Evolutionary conservation across 64 coral and sea anemone genomes (phyloP).

Genomic region (Actinia equina): DNA sequence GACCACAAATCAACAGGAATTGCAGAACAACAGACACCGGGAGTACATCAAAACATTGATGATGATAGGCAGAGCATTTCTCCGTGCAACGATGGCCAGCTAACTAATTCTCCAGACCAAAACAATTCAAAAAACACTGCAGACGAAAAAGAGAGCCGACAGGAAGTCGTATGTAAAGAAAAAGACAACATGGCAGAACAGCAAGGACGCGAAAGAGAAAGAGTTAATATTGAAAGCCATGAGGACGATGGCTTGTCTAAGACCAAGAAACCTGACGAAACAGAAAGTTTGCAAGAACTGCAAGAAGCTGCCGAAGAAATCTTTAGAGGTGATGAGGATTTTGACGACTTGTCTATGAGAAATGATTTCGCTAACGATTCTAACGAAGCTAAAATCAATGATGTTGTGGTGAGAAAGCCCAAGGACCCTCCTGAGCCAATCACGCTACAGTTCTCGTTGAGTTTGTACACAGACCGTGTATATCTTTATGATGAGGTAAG

Average conservation of each 20-base stretch:
- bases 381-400: neutral
- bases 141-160: neutral
- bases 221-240: no score
- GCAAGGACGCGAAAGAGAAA: neutral
- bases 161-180: neutral
- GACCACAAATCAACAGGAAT: neutral
- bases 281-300: conserved; percentile 42
- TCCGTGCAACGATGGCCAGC: no score
- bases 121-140: neutral
- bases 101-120: no score
- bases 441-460: conserved; percentile 79
- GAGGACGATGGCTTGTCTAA: neutral
- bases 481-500: conserved; percentile 82
- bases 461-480: conserved; percentile 85
- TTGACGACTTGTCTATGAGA: neutral
- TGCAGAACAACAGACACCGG: neutral
- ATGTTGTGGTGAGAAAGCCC: neutral
- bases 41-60: neutral
- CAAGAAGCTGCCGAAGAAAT: conserved; percentile 44
- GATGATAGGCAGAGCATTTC: neutral
- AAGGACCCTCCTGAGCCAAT: conserved; percentile 35
- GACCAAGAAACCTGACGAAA: neutral
- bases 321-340: conserved; percentile 6
- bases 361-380: neutral
- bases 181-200: neutral